Conservation (phyloP, 2,888 invertebrate genomes). For the Agrilus mali region DNA sequence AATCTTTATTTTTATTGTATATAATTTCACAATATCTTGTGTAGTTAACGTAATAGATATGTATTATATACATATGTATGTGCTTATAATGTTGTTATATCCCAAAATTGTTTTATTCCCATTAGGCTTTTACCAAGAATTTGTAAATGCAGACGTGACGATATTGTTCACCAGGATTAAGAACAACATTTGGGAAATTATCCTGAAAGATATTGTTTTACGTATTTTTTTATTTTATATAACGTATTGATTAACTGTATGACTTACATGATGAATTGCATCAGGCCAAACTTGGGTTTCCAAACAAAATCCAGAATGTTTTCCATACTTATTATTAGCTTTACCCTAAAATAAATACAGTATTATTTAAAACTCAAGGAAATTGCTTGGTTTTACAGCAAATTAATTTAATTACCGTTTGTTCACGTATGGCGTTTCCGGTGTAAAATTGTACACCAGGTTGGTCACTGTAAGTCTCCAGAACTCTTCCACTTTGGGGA, state of each 20-base stretch:
- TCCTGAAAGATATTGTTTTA: constrained; percentile 38
- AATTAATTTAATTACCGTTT: constrained; percentile 4
- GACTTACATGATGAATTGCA: constrained; percentile 67
- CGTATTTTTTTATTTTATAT: background rate
- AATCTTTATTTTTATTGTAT: no score
- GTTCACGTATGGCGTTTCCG: constrained; percentile 57
- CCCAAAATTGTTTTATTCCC: no score
- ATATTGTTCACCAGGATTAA: constrained; percentile 62
- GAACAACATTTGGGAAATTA: constrained; percentile 61
- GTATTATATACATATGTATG: no score
- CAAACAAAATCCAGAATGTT: constrained; percentile 73
- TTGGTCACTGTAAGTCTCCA: constrained; percentile 76
- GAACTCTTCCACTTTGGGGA: constrained; percentile 53
- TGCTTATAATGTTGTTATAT: no score
- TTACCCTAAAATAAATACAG: constrained; percentile 57
- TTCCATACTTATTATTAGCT: constrained; percentile 48
- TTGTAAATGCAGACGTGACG: constrained; percentile 39
- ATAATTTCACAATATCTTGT: no score
- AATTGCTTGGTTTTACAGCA: background rate
- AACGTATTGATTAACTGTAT: background rate
- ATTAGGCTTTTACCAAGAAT: constrained; percentile 16
- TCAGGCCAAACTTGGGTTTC: constrained; percentile 92
- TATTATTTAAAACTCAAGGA: background rate
- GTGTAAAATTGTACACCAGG: constrained; percentile 90
- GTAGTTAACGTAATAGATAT: no score